Conservation (phyloP, 2,888 invertebrate species). For the Shargacucullia verbasci region DNA sequence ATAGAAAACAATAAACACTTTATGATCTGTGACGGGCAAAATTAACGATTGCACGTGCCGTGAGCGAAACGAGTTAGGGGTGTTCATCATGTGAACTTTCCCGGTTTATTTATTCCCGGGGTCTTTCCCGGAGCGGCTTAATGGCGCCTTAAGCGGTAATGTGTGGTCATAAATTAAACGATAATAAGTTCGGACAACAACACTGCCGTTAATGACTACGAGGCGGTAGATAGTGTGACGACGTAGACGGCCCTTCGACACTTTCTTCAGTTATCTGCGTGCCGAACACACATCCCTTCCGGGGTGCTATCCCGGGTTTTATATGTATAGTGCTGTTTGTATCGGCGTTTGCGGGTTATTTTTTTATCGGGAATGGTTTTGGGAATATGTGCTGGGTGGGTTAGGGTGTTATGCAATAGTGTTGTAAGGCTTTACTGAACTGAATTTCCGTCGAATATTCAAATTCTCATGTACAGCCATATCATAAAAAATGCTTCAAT, state of each 20-base stretch:
- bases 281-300: constrained; percentile 56
- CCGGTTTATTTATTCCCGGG: constrained; percentile 77
- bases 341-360: constrained; percentile 42
- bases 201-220: constrained; percentile 75
- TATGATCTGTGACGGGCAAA: constrained; percentile 79
- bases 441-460: not conserved
- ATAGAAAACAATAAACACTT: constrained; percentile 80
- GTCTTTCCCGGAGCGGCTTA: constrained; percentile 74
- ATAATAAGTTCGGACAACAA: constrained; percentile 88
- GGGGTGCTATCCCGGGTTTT: constrained; percentile 47
- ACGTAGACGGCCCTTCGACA: constrained; percentile 58
- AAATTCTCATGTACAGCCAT: too few relatives aligned
- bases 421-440: constrained; percentile 2
- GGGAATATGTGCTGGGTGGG: constrained; percentile 27
- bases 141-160: constrained; percentile 86
- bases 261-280: constrained; percentile 61
- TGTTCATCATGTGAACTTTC: constrained; percentile 79
- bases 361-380: constrained; percentile 47
- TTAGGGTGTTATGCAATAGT: not conserved
- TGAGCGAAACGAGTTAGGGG: constrained; percentile 65
- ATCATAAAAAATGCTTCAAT: too few relatives aligned
- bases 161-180: constrained; percentile 87
- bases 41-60: constrained; percentile 80
- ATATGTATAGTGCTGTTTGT: constrained; percentile 42
- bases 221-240: constrained; percentile 59